Base-by-base conservation (phyloP, 1,140 invertebrate species). In the Stenopsyche tienmushanensis region DNA sequence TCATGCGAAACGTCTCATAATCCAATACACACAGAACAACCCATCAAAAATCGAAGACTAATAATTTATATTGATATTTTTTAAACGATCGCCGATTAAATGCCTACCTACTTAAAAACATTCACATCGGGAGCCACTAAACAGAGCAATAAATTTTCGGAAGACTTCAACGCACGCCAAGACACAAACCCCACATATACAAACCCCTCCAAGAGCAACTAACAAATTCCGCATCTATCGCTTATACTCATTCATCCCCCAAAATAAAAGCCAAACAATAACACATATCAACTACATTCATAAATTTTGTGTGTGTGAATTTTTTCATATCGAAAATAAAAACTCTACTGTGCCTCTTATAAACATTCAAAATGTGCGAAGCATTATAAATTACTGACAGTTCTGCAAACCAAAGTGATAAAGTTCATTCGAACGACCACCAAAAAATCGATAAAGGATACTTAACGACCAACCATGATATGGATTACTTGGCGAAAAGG, bases 381-480 rank as follows among this genome's bases (percentile, higher is more conserved):
- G n/a, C n/a, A n/a, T n/a, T n/a, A n/a, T n/a, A n/a, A n/a, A n/a
- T 13, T 24, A 44, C 15, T 23, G 21, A 52, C 49, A 23, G 23
- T 52, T 24, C 21, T 52, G 49, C n/a, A n/a, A n/a, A n/a, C 26
- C 5, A 15, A 52, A 52, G 49, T 52, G 49, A n/a, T n/a, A n/a
- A n/a, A n/a, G n/a, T n/a, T n/a, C n/a, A n/a, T n/a, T n/a, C n/a
- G n/a, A n/a, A n/a, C n/a, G n/a, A n/a, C n/a, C n/a, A n/a, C n/a
- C n/a, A n/a, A n/a, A n/a, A n/a, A n/a, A n/a, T n/a, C 18, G 7
- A 52, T 7, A 45, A 60, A 60, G 57, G 57, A 60, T 60, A 47
- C 26, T 47, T 13, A 10, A 20, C 42, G 47, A 25, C 18, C 42
- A 26, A 60, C 20, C 34, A 60, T 60, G 57, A 47, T 15, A 60